Evolutionary conservation across 2,888 invertebrate genomes (phyloP).

Genomic region (Halocaridina rubra): DNA sequence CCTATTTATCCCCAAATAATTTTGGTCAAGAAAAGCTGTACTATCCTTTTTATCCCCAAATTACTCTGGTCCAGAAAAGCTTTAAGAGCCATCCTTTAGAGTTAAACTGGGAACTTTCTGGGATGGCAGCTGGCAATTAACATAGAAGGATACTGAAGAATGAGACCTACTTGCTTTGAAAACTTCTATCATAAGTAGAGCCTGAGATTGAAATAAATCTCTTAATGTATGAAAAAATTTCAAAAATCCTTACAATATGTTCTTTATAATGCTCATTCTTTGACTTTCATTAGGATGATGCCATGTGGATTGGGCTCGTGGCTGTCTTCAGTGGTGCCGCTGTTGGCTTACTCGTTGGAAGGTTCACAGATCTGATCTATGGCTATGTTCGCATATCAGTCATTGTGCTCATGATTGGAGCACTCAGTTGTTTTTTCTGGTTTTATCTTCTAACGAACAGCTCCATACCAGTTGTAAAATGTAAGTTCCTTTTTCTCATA

Average conservation of each 20-base stretch:
- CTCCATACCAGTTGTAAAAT: slow-evolving; percentile 15
- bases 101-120: too few relatives aligned
- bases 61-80: too few relatives aligned
- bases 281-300: slow-evolving; percentile 22
- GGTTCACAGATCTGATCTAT: slow-evolving; percentile 19
- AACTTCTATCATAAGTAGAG: not conserved
- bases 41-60: too few relatives aligned
- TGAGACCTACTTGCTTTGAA: not conserved
- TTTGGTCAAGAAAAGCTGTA: too few relatives aligned
- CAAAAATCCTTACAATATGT: not conserved
- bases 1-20: too few relatives aligned
- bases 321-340: not conserved
- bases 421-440: slow-evolving; percentile 45
- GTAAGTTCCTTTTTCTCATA: slow-evolving; percentile 20
- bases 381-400: slow-evolving; percentile 43
- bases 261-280: not conserved
- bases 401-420: slow-evolving; percentile 35
- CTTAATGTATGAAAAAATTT: not conserved
- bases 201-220: not conserved
- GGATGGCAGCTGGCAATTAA: too few relatives aligned
- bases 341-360: not conserved
- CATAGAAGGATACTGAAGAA: too few relatives aligned
- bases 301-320: slow-evolving; percentile 22
- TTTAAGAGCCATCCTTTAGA: too few relatives aligned
- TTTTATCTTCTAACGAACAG: slow-evolving; percentile 46